Conservation (phyloP, 1,140 invertebrate species). For the Bombus picipes region DNA sequence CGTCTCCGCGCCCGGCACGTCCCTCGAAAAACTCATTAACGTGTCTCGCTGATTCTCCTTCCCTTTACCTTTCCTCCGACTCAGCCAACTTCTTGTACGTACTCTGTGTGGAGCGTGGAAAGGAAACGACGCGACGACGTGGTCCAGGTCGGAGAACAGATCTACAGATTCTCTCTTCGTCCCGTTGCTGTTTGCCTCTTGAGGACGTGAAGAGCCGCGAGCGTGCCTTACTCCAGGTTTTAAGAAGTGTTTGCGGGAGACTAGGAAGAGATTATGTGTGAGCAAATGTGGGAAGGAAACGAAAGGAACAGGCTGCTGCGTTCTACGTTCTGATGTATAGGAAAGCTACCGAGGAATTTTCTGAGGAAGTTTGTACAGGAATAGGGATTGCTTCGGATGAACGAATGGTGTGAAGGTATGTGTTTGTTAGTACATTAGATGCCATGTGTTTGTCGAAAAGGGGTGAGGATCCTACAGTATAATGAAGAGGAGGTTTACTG, state of each 20-base stretch:
- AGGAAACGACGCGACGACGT: slow-evolving; percentile 2
- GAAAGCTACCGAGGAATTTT: background rate
- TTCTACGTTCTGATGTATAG: background rate
- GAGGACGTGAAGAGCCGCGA: background rate
- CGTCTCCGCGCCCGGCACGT: slow-evolving; percentile 73
- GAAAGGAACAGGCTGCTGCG: background rate
- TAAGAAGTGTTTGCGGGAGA: background rate
- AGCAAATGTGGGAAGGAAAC: background rate
- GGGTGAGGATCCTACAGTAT: background rate
- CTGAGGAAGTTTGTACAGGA: background rate
- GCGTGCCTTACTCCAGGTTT: background rate
- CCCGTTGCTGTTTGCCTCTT: background rate
- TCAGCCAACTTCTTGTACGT: background rate
- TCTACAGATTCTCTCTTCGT: background rate
- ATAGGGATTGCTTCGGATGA: background rate
- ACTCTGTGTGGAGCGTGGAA: background rate
- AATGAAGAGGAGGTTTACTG: background rate
- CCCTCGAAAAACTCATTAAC: slow-evolving; percentile 82
- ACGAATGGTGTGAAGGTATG: background rate
- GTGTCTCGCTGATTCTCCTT: slow-evolving; percentile 69
- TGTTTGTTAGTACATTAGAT: background rate
- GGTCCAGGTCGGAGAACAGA: slow-evolving; percentile 7
- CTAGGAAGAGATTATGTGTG: background rate
- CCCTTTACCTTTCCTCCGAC: background rate
- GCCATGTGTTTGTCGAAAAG: background rate